Base-by-base conservation (phyloP, 2,113 vertebrate species). In the Emydura subglobosa region DNA sequence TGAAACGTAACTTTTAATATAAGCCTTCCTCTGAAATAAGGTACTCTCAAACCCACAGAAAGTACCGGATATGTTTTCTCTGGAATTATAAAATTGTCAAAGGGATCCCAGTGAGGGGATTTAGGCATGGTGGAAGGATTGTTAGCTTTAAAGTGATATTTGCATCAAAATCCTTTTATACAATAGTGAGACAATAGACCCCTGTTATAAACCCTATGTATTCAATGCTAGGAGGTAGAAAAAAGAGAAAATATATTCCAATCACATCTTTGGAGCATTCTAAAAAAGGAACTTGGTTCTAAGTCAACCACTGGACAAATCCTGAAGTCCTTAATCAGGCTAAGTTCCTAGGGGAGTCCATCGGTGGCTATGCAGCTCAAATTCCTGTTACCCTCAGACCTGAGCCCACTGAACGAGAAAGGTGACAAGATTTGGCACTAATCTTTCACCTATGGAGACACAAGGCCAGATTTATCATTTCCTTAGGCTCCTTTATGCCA, bases 41-140 rank as follows among this genome's bases (percentile, higher is more conserved):
- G 17, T 50, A 59, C 29, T 55, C 74, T 84, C 82, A 54, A 49
- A 79, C 42, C 29, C 55, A 22, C 25, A 44, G 72, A 79, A 87
- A 87, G 55, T 87, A 83, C 49, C 53, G 87, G 81, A 92, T 72
- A 87, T 79, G 85, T 79, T 79, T 79, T 83, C 78, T 92, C 80
- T 87, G 78, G 81, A 88, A 81, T 83, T 84, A 79, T 50, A 88
- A 88, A 65, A 84, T 55, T 80, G 49, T 88, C 68, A 74, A 83
- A 88, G 83, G 81, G 81, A 80, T 92, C 81, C 83, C 50, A 84
- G 24, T 57, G 81, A 83, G 83, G 54, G 72, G 84, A 92, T 92
- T 87, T 91, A 51, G 47, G 54, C 21, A 87, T 39, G 65, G 19
- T 49, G 34, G 10, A 78, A 88, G 57, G 29, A 42, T 59, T 16